Evolutionary conservation across 2,888 invertebrate genomes (phyloP).

Genomic region (Gortyna flavago): DNA sequence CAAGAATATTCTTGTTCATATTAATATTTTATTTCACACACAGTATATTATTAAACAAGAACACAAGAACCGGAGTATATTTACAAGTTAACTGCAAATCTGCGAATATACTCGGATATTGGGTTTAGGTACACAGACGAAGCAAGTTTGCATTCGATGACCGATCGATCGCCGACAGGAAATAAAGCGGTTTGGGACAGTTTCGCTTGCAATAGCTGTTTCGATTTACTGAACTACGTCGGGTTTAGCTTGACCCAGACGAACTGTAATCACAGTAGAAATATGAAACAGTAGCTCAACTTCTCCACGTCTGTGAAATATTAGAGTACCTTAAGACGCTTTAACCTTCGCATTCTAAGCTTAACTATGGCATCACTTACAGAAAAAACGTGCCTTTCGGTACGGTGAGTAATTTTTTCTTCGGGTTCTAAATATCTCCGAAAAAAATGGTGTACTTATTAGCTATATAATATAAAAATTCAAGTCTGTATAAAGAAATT

Average conservation of each 20-base stretch:
- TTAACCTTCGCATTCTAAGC: neutral
- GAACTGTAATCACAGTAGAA: conserved; percentile 14
- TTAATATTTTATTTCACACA: too few species aligned
- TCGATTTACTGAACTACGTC: conserved; percentile 28
- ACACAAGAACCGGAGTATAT: neutral
- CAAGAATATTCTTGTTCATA: neutral
- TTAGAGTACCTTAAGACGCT: neutral
- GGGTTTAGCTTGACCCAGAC: conserved; percentile 28
- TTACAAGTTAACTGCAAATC: neutral
- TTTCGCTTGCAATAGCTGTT: conserved; percentile 41
- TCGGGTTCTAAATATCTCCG: neutral
- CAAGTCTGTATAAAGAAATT: neutral
- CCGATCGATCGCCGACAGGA: conserved; percentile 44
- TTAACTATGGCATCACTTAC: neutral
- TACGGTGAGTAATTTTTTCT: neutral
- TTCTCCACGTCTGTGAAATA: neutral
- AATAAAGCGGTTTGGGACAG: conserved; percentile 48
- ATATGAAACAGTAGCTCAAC: neutral
- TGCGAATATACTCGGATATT: neutral
- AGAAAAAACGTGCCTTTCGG: neutral
- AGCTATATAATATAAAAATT: neutral
- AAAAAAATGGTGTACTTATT: neutral
- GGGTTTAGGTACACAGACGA: conserved; percentile 19
- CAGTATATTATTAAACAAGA: neutral
- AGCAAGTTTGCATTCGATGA: conserved; percentile 32